These are phyloP conservation scores for Dasypus novemcinctus DNA, from an alignment of 2,113 vertebrate species.

Conservation along the genomic window DNA sequence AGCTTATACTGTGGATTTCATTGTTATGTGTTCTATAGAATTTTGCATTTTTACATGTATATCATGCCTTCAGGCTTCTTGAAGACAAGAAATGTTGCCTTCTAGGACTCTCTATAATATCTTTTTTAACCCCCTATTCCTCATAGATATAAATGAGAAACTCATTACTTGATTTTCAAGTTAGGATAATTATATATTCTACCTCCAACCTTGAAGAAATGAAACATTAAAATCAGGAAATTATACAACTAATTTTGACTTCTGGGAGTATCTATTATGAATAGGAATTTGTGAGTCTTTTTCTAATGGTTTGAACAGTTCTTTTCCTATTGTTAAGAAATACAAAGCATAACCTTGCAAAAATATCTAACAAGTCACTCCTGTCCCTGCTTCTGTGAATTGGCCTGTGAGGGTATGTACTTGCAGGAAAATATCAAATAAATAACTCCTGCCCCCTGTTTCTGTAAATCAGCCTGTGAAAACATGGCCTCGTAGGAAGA, in stretches of 20 bases:
- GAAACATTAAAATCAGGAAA: neutral
- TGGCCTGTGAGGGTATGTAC: too few relatives aligned
- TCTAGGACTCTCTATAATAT: neutral
- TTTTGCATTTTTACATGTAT: neutral
- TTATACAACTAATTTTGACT: neutral
- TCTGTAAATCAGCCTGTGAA: too few relatives aligned
- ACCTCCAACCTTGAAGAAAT: neutral
- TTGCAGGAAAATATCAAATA: too few relatives aligned
- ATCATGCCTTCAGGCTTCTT: neutral
- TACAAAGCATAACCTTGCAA: too few relatives aligned
- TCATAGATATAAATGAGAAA: neutral
- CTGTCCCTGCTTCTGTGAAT: too few relatives aligned
- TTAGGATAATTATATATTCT: neutral
- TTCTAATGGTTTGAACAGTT: neutral
- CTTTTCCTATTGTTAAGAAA: too few relatives aligned
- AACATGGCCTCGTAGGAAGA: too few relatives aligned
- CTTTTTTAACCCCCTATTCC: neutral
- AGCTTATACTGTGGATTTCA: neutral
- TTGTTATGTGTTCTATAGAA: too few relatives aligned
- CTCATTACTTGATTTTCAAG: neutral
- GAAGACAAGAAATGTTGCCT: neutral
- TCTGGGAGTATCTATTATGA: neutral
- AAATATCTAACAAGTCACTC: too few relatives aligned
- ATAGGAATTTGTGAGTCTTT: neutral
- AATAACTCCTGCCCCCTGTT: too few relatives aligned